phyloP scores from a whole-genome alignment of 2,113 vertebrate genomes.

The Odobenus rosmarus region DNA sequence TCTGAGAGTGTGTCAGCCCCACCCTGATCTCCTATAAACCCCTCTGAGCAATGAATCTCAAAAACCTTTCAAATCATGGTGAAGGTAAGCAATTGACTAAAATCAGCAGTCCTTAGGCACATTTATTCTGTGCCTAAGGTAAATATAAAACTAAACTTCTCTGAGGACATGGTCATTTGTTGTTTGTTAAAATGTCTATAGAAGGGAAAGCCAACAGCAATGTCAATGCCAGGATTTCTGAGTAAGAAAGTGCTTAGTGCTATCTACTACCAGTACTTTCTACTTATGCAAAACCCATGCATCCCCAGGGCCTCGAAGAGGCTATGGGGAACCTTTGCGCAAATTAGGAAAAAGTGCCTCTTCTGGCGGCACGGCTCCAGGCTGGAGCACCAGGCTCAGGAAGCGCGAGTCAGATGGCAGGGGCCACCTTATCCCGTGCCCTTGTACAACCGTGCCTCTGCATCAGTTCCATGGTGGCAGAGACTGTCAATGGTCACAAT shows the following conservation, averaged over 20 bases:
- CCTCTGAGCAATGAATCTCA: neutral
- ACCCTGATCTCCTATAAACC: neutral
- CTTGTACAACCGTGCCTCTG: neutral
- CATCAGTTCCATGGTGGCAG: neutral
- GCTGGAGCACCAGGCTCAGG: fast-evolving
- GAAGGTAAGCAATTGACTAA: neutral
- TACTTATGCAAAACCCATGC: neutral
- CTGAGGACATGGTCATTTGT: neutral
- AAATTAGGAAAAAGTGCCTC: neutral
- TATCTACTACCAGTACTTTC: neutral
- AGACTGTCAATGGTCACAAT: neutral
- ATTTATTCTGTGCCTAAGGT: neutral
- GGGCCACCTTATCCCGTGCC: neutral
- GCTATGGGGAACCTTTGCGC: neutral
- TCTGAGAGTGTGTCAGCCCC: neutral
- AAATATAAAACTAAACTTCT: neutral
- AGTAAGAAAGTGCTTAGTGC: neutral
- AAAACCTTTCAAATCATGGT: neutral
- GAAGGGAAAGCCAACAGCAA: neutral
- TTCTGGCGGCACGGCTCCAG: too few species aligned
- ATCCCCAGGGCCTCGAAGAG: neutral
- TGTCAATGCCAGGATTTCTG: neutral
- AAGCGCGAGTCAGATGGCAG: fast-evolving
- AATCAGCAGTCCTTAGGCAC: neutral
- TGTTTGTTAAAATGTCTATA: neutral